These are phyloP conservation scores for Botia kubotai DNA, from an alignment of 2,797 vertebrate species.

Conservation along the genomic window DNA sequence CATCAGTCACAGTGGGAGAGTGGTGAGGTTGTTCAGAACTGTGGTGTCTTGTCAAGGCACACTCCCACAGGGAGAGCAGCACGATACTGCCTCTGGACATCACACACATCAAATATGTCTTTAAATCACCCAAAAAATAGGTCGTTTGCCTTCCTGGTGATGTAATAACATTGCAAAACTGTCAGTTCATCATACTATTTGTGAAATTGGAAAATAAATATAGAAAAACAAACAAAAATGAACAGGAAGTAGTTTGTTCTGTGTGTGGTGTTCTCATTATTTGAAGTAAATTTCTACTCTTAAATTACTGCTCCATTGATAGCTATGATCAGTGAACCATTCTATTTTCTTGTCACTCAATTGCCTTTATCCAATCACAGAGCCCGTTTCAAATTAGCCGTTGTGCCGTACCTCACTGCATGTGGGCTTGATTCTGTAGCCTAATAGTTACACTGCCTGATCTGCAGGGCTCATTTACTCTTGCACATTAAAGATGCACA, in stretches of 20 bases:
- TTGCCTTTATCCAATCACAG: neutral
- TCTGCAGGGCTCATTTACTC: constrained; percentile 33
- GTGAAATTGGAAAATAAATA: neutral
- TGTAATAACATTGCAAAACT: constrained; percentile 30
- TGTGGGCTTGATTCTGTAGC: constrained; percentile 15
- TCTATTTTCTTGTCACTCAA: neutral
- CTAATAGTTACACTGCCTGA: constrained; percentile 19
- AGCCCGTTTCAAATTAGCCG: neutral
- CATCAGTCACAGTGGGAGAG: constrained; percentile 77
- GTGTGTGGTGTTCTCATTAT: neutral
- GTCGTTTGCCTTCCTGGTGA: constrained; percentile 20
- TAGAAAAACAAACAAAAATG: too few species aligned
- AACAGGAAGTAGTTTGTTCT: neutral
- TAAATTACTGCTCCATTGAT: constrained; percentile 7
- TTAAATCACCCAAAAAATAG: neutral
- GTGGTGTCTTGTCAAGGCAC: constrained; percentile 71
- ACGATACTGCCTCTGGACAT: constrained; percentile 71
- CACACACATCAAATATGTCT: constrained; percentile 27
- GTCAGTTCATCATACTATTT: neutral
- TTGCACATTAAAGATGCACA: constrained; percentile 35
- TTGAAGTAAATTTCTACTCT: neutral
- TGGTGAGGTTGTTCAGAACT: constrained; percentile 25
- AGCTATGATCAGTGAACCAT: constrained; percentile 21
- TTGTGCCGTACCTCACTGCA: neutral
- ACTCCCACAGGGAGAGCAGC: constrained; percentile 73